Evolutionary conservation across 2,797 vertebrate species (phyloP).

Genomic region (Picus viridis): DNA sequence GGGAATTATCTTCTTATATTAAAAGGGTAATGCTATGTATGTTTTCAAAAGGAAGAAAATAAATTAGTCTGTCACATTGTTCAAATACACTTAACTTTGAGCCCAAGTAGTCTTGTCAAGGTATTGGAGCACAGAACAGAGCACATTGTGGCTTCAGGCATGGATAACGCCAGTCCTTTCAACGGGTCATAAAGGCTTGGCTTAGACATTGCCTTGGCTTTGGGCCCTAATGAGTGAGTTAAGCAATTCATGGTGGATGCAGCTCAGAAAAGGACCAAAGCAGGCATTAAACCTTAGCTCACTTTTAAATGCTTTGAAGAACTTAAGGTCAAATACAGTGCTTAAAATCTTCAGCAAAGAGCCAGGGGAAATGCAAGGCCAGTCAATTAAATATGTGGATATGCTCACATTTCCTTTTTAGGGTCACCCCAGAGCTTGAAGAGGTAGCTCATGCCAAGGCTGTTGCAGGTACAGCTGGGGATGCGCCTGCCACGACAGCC

Average conservation of each 20-base stretch:
- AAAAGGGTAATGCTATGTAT: too few species aligned
- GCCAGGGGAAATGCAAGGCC: rapidly evolving
- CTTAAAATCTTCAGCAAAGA: background rate
- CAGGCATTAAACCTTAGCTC: background rate
- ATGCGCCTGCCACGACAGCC: background rate
- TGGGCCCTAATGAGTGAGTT: background rate
- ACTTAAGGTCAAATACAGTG: background rate
- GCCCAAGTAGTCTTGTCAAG: background rate
- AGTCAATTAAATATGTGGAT: background rate
- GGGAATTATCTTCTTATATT: background rate
- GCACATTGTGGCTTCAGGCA: background rate
- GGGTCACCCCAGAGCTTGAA: background rate
- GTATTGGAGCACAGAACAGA: background rate
- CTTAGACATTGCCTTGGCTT: background rate
- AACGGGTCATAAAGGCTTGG: background rate
- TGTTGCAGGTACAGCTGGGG: background rate
- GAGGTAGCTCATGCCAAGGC: background rate
- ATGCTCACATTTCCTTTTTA: background rate
- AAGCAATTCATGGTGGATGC: background rate
- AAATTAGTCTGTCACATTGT: background rate
- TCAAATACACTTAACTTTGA: background rate
- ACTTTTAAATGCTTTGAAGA: background rate
- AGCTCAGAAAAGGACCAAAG: background rate
- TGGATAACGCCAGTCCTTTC: background rate
- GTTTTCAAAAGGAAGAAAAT: background rate